phyloP scores from a whole-genome alignment of 1,140 invertebrate genomes.

The Drosophila trapezifrons region DNA sequence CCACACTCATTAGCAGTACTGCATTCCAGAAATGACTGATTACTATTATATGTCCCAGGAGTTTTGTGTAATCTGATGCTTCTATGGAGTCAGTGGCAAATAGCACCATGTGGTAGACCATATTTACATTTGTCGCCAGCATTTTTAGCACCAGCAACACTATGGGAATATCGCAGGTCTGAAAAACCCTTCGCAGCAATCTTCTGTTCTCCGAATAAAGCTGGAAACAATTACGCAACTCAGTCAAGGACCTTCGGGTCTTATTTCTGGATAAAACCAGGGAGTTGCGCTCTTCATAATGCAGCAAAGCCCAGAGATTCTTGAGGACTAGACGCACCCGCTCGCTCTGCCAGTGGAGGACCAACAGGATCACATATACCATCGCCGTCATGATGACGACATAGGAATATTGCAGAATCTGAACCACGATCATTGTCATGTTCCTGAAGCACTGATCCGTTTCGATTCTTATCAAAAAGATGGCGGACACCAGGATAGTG shows the following conservation, averaged over 20 bases:
- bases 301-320: neutral
- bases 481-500: neutral
- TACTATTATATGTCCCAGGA: constrained; percentile 15
- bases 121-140: constrained; percentile 37
- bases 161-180: constrained; percentile 14
- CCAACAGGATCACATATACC: constrained; percentile 11
- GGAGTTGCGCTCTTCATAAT: neutral
- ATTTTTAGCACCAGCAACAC: constrained; percentile 33
- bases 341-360: constrained; percentile 36
- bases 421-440: constrained; percentile 2
- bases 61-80: neutral
- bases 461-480: constrained; percentile 10
- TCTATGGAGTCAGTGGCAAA: constrained; percentile 11
- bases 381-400: constrained; percentile 13
- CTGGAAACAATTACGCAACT: neutral
- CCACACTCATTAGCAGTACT: constrained; percentile 31
- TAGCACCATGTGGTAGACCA: constrained; percentile 37
- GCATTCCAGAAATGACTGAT: constrained; percentile 31
- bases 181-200: constrained; percentile 3
- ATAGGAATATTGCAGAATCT: constrained; percentile 27
- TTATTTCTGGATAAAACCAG: neutral
- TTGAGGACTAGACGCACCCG: constrained; percentile 9
- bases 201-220: constrained; percentile 15
- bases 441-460: neutral
- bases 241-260: neutral